phyloP scores from a whole-genome alignment of 2,113 vertebrate genomes.

The Balaeniceps rex region DNA sequence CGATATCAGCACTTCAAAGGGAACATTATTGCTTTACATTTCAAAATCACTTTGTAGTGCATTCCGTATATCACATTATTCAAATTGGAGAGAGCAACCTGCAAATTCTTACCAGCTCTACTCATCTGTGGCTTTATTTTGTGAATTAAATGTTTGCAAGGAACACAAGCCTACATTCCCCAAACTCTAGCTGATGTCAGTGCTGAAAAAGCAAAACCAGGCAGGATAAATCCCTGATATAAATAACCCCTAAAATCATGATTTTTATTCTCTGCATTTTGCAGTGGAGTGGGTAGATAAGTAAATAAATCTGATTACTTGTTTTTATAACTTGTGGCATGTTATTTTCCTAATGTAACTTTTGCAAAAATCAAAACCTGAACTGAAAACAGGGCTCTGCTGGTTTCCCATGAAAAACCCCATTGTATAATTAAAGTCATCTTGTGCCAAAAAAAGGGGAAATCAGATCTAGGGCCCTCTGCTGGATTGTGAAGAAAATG shows the following conservation, averaged over 20 bases:
- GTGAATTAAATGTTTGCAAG: background rate
- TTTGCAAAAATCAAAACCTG: background rate
- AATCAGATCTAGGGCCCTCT: background rate
- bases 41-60: slow-evolving; percentile 29
- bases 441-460: background rate
- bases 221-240: background rate
- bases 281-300: background rate
- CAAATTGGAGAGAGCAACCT: background rate
- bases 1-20: slow-evolving; percentile 29
- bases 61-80: background rate
- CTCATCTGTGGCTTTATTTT: background rate
- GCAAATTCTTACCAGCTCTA: background rate
- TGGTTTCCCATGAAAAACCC: background rate
- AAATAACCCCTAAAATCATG: slow-evolving; percentile 2
- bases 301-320: background rate
- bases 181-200: slow-evolving; percentile 11
- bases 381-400: background rate
- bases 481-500: background rate
- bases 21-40: slow-evolving; percentile 29
- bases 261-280: background rate
- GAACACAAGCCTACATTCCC: background rate
- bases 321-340: background rate
- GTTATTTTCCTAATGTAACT: background rate
- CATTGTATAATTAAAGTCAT: background rate
- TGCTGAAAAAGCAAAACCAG: slow-evolving; percentile 28